Percentiles rank a stretch among this genome's conserved stretches.
phyloP scores from a whole-genome alignment of 2,113 vertebrate genomes.

The Isurus oxyrinchus region DNA sequence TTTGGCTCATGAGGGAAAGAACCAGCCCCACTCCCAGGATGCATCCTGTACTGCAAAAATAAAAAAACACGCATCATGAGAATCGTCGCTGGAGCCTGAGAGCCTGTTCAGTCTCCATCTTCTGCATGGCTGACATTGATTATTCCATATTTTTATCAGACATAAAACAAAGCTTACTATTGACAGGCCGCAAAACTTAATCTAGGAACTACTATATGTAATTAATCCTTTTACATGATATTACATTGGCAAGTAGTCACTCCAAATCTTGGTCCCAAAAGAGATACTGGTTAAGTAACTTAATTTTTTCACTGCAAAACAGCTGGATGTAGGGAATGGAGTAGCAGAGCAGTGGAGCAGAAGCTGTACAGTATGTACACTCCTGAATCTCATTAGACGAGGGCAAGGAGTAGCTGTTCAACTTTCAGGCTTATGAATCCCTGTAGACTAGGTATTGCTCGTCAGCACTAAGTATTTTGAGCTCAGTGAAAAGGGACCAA shows the following conservation, averaged over 20 bases:
- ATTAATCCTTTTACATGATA: not conserved
- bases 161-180: not conserved
- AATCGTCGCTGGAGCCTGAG: not conserved
- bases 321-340: not conserved
- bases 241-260: not conserved
- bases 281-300: not conserved
- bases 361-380: not conserved
- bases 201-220: not conserved
- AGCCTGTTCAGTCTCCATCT: not conserved
- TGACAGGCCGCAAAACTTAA: not conserved
- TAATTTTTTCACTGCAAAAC: not conserved
- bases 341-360: not conserved
- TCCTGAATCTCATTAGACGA: not conserved
- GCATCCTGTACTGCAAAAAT: conserved; percentile 66
- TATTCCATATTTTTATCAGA: not conserved
- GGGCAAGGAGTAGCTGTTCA: not conserved
- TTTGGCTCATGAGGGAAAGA: conserved; percentile 71
- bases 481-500: not conserved
- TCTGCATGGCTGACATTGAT: not conserved
- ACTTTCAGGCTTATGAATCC: not conserved
- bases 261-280: not conserved
- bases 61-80: conserved; percentile 31
- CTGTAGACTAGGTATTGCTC: not conserved
- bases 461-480: not conserved
- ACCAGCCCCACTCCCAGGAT: conserved; percentile 78